Evolutionary conservation across 1,140 invertebrate genomes (phyloP), one percentile per base, ranked within the genome.

Genomic region (Pectinophora gossypiella): DNA sequence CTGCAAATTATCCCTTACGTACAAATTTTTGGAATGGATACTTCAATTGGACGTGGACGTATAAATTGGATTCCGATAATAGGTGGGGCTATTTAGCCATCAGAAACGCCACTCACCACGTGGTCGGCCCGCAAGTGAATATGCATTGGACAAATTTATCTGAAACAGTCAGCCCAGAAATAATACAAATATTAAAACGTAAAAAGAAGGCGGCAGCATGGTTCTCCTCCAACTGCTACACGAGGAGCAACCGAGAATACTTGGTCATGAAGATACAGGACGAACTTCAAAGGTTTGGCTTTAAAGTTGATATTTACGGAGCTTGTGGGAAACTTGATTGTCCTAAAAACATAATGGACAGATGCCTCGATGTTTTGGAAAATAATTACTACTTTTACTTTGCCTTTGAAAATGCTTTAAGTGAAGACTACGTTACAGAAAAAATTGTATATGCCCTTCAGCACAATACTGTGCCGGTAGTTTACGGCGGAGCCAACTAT

Each of bases 31-130:
- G 68, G 68, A 57, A 86, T 22, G 47, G 56, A 2, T 85, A 67
- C 51, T 90, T 93, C 54, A 93, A 94, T 62, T 90, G 90, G 88
- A 93, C 92, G 3, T 91, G 89, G 82, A 91, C 90, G 2, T 94
- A 94, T 61, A 88, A 91, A 56, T 68, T 90, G 2, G 90, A 93
- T 63, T 93, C 91, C 1, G 91, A 93, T 49, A 74, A 92, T 12
- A 71, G 89, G 0, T 90, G 92, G 74, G 86, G 90, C 1, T 90
- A 90, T 44, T 56, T 76, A 0, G 52, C 58, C 0, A 56, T 90
- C 9, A 58, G 56, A 36, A 76, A 89, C 23, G 15, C 27, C 0
- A 53, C 54, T 12, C 64, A 63, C 0, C 48, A 70, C 3, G 56
- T 86, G 3, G 61, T 79, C 44, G 88, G 87, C 22, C 68, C 74